Conservation (phyloP, 2,113 vertebrate species). For the Geococcyx californianus region DNA sequence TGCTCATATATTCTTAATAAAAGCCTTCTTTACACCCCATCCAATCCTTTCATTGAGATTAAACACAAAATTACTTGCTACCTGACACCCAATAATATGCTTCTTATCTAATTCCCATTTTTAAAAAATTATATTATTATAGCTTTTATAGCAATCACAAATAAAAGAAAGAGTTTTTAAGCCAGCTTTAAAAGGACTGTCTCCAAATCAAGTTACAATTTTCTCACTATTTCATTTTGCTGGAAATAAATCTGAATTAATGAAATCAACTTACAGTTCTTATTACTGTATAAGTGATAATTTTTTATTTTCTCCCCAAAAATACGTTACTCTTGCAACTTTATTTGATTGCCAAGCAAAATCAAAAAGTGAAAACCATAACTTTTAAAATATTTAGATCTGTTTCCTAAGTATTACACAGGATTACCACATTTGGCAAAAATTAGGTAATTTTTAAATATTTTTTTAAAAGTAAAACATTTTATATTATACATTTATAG, state of each 20-base stretch:
- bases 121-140: background rate
- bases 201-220: background rate
- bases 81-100: slow-evolving; percentile 39
- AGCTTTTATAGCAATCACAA: background rate
- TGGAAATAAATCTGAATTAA: background rate
- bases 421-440: background rate
- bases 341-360: background rate
- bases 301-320: background rate
- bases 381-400: background rate
- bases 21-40: background rate
- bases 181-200: background rate
- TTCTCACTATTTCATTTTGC: background rate
- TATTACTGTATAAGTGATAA: background rate
- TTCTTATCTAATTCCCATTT: slow-evolving; percentile 9
- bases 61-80: slow-evolving; percentile 50
- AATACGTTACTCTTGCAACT: background rate
- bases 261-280: background rate
- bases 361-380: background rate
- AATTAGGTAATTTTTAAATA: background rate
- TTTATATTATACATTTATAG: background rate
- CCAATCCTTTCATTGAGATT: slow-evolving; percentile 1
- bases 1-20: background rate
- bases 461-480: background rate
- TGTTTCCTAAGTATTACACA: background rate
- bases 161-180: background rate